Evolutionary conservation across 23 tunicate species (phyloP), one percentile per base, ranked within the genome.

Genomic region (Styela plicata): DNA sequence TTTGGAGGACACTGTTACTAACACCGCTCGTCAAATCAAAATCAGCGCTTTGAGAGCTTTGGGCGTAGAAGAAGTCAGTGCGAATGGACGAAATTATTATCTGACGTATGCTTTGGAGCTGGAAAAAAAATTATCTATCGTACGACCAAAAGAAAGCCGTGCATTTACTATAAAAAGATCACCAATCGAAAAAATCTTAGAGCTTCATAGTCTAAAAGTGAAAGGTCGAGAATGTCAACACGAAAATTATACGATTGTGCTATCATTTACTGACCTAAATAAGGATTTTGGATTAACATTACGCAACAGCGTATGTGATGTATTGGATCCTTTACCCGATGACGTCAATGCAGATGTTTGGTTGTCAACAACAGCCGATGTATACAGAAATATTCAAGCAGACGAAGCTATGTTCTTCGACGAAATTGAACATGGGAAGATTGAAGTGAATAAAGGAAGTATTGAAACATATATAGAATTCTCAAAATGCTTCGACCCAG

Each of bases 51-150:
- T 87, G 20, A 35, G 37, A 20, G 52, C 68, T n/a, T 44, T 87
- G 25, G 91, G 63, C 0, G 69, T 34, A 2, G 35, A 33, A 26
- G 32, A 24, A 32, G 29, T 31, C 24, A 87, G 73, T 32, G 82
- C 91, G 29, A 87, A 82, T 74, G 91, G 70, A 29, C 74, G 82
- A 31, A 87, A 82, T 67, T 87, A 82, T 29, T 87, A 74, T 69
- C 33, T 82, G 29, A 62, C 91, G 3, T 74, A 21, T 31, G 86
- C 82, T 7, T 2, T 30, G 13, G 91, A 87, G 52, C 23, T 74
- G 0, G 85, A 80, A 24, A 73, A 44, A 25, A 1, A 1, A 31
- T 71, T 32, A 31, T 32, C 1, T 19, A 63, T 30, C 18, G 2
- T 24, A 22, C 36, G 36, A 13, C 18, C 78, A 0, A 1, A 31